A percentile compares a stretch with the other conserved stretches of the same genome.
Evolutionary conservation across 2,797 vertebrate genomes (phyloP).

Genomic region (Diceros bicornis): DNA sequence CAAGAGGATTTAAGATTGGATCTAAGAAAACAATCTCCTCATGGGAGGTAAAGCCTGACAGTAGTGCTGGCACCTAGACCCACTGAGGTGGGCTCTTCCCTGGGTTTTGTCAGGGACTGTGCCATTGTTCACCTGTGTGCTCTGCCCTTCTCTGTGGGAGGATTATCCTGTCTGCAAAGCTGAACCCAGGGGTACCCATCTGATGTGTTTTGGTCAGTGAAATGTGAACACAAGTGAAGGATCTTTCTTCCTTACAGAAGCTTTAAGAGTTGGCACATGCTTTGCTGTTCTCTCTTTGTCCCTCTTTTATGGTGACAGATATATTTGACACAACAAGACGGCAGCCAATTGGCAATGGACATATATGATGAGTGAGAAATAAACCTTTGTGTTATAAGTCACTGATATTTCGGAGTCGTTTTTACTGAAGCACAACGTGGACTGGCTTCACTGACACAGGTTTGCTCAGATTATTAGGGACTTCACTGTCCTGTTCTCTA

Average conservation of each 20-base stretch:
- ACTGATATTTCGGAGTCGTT: background rate
- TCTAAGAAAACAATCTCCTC: background rate
- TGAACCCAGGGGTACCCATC: background rate
- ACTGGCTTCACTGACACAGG: background rate
- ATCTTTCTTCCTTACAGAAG: background rate
- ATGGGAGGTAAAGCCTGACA: background rate
- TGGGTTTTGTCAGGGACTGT: background rate
- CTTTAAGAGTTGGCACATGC: background rate
- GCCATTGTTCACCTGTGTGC: background rate
- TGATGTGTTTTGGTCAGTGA: background rate
- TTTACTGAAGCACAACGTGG: background rate
- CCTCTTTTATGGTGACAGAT: background rate
- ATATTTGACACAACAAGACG: background rate
- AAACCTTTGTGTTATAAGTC: background rate
- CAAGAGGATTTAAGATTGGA: background rate
- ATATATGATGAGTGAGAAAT: background rate
- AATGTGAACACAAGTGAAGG: background rate
- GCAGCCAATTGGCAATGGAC: background rate
- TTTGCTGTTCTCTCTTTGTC: background rate
- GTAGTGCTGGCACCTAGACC: background rate
- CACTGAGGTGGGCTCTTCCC: rapidly evolving
- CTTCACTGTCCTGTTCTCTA: background rate
- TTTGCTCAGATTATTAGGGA: background rate
- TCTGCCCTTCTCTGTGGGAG: background rate
- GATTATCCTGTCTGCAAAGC: too few relatives aligned